Evolutionary conservation across 2,113 vertebrate species (phyloP).

Genomic region (Burhinus bistriatus): DNA sequence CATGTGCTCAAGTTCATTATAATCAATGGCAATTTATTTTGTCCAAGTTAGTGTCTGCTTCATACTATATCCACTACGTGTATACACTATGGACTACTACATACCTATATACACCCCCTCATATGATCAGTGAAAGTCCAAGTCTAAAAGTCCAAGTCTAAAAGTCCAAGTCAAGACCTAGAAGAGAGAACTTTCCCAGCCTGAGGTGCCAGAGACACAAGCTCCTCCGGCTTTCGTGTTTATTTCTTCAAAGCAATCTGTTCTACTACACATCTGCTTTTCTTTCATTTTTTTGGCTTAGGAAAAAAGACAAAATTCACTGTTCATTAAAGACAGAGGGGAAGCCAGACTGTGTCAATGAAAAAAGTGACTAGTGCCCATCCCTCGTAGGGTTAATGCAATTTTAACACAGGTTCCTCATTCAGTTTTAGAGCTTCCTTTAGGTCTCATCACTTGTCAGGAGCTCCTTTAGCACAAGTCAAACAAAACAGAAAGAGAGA

Average conservation of each 20-base stretch:
- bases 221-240: fast-evolving
- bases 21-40: neutral
- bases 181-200: neutral
- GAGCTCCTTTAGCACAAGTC: neutral
- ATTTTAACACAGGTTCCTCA: neutral
- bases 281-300: neutral
- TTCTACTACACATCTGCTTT: neutral
- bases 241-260: neutral
- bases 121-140: neutral
- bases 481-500: neutral
- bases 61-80: too few species aligned
- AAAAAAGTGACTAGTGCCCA: too few species aligned
- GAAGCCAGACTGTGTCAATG: neutral
- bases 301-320: neutral
- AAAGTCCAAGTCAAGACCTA: neutral
- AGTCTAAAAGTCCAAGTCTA: neutral
- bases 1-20: neutral
- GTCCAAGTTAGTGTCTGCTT: neutral
- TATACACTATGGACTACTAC: fast-evolving
- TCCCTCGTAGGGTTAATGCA: neutral
- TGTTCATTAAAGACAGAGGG: neutral
- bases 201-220: neutral
- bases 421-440: neutral
- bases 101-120: fast-evolving
- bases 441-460: neutral